A percentile compares a stretch with the other conserved stretches of the same genome.
Conservation (phyloP, 2,113 vertebrate species). For the Cebus imitator region DNA sequence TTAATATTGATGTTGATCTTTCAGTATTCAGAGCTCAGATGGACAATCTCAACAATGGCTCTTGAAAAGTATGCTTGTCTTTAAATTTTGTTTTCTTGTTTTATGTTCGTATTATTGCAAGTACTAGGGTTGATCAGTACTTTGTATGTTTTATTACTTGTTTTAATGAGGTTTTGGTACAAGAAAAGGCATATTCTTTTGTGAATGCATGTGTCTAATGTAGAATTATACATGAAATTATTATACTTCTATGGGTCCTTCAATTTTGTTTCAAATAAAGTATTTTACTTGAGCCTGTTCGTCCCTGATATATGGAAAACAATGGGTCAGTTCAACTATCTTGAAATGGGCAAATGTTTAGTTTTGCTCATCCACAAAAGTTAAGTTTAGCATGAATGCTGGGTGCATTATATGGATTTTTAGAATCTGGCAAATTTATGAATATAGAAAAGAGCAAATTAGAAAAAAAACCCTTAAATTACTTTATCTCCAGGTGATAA, state of each 20-base stretch:
- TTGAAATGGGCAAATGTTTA: background rate
- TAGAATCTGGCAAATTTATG: background rate
- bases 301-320: background rate
- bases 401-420: background rate
- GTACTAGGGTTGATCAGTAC: background rate
- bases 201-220: background rate
- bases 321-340: background rate
- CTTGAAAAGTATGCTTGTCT: background rate
- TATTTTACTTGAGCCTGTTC: background rate
- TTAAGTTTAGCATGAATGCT: background rate
- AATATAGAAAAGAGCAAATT: background rate
- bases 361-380: background rate
- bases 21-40: background rate
- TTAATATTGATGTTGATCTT: constrained; percentile 11
- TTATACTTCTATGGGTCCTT: background rate
- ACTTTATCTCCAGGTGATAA: background rate
- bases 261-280: constrained; percentile 25
- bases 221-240: background rate
- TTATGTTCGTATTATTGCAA: constrained; percentile 36
- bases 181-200: background rate
- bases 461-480: background rate
- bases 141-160: constrained; percentile 40
- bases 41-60: background rate
- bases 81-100: constrained; percentile 11
- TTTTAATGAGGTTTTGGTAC: constrained; percentile 38